Base-by-base conservation (phyloP, 2,888 invertebrate genomes). In the Temnothorax ravouxi region DNA sequence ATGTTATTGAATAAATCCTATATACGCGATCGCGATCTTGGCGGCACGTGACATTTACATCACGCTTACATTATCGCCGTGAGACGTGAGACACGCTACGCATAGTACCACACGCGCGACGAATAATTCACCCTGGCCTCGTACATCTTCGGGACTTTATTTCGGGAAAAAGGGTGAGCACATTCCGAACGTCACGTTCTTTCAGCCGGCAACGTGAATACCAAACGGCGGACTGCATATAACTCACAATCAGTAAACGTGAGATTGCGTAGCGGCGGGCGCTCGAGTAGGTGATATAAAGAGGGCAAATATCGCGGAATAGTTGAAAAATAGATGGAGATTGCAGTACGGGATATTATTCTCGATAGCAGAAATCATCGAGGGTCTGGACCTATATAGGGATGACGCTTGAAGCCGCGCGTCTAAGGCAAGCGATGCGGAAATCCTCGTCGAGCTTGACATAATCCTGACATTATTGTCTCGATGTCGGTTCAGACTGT, bases 381-480 rank as follows among this genome's bases (percentile, higher is more conserved):
- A 21, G 13, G n/a, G 18, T 29, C 54, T 25, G 67, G 2, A 66
- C 25, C 66, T 29, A 18, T 5, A 34, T 38, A 13, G n/a, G 4
- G 21, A n/a, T 15, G 25, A n/a, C n/a, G 25, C 41, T 77, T 25
- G 64, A 75, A 56, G 21, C n/a, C 29, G 47, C 29, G 15, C 54
- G 47, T 54, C 66, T 44, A 76, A 41, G 64, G 62, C 50, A 77
- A 69, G 76, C 76, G 81, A 54, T n/a, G 62, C 61, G 34, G 61
- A 74, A 54, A 79, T 56, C 72, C 74, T 77, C 84, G 71, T 87
- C 83, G 85, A 79, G 61, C 86, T 74, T 83, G 85, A 75, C 83
- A 84, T 90, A 91, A 91, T 90, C 91, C 90, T 41, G 83, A 88
- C 84, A 91, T 79, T 79, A 79, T 91, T 91, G 91, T 91, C 89